Evolutionary conservation across 1,140 invertebrate species (phyloP).

Genomic region (Forficula auricularia): DNA sequence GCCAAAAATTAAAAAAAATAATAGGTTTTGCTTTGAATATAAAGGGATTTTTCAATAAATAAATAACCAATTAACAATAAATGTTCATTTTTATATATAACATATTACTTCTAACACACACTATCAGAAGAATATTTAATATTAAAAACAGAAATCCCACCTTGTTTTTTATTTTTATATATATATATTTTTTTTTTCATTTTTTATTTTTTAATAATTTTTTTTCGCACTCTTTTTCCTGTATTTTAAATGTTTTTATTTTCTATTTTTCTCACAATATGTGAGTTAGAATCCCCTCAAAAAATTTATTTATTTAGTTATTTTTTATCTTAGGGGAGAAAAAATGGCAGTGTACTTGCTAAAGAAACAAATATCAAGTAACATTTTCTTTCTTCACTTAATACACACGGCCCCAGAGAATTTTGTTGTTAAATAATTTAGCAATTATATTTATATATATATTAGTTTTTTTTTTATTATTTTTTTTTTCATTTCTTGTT

Average conservation of each 20-base stretch:
- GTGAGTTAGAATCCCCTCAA: too few relatives aligned
- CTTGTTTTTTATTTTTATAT: slow-evolving; percentile 6
- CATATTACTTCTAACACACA: slow-evolving; percentile 9
- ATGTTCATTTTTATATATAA: slow-evolving; percentile 8
- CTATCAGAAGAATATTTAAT: slow-evolving; percentile 10
- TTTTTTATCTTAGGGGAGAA: slow-evolving; percentile 8
- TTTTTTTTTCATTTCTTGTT: too few relatives aligned
- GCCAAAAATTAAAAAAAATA: too few relatives aligned
- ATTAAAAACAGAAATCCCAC: slow-evolving; percentile 10
- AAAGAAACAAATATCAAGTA: slow-evolving; percentile 9
- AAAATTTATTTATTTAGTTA: neutral
- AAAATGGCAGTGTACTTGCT: slow-evolving; percentile 10
- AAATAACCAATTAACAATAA: neutral
- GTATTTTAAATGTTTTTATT: slow-evolving; percentile 6
- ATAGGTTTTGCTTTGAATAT: too few relatives aligned
- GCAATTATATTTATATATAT: too few relatives aligned
- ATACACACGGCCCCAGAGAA: slow-evolving; percentile 6
- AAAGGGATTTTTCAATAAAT: too few relatives aligned
- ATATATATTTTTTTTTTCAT: neutral
- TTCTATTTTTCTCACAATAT: slow-evolving; percentile 6
- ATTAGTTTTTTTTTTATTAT: too few relatives aligned
- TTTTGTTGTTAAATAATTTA: too few relatives aligned
- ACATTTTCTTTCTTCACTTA: slow-evolving; percentile 7
- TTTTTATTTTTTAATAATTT: too few relatives aligned
- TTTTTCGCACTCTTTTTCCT: neutral